Evolutionary conservation across 1,140 invertebrate species (phyloP).

Genomic region (Drosophila truncata): DNA sequence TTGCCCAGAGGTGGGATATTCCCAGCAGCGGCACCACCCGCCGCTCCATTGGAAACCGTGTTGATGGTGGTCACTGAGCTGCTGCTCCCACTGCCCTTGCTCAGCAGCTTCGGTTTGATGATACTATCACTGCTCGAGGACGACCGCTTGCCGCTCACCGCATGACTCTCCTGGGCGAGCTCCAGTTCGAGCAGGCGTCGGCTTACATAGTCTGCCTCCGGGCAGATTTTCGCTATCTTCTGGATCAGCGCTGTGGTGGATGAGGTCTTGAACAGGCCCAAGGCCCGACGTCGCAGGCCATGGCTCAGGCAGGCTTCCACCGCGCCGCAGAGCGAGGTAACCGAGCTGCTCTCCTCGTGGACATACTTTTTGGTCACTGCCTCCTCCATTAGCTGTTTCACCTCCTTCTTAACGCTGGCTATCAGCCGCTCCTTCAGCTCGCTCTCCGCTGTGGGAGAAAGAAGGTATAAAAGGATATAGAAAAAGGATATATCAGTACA

Average conservation of each 20-base stretch:
- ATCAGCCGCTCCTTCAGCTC: constrained; percentile 90
- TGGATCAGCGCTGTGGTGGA: constrained; percentile 95
- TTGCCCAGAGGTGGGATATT: constrained; percentile 70
- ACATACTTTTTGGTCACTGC: constrained; percentile 96
- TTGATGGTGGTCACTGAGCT: constrained; percentile 85
- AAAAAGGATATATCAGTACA: background rate
- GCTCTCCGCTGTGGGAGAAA: constrained; percentile 7
- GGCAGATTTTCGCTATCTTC: constrained; percentile 92
- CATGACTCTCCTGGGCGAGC: constrained; percentile 89
- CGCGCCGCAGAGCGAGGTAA: constrained; percentile 93
- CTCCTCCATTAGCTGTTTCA: constrained; percentile 97
- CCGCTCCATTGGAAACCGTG: constrained; percentile 54
- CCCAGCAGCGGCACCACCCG: constrained; percentile 25
- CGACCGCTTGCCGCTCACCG: constrained; percentile 89
- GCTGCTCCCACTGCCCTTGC: constrained; percentile 87
- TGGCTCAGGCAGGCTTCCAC: constrained; percentile 96
- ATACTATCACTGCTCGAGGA: constrained; percentile 91
- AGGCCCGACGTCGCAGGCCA: constrained; percentile 91
- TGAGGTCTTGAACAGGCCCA: constrained; percentile 94
- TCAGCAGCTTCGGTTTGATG: constrained; percentile 88
- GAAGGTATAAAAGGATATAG: background rate
- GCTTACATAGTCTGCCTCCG: constrained; percentile 91
- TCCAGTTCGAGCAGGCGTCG: constrained; percentile 90
- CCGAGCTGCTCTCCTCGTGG: constrained; percentile 95
- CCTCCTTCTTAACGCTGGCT: constrained; percentile 93